Conservation (phyloP, 2,888 invertebrate species). For the Cotesia congregata region DNA sequence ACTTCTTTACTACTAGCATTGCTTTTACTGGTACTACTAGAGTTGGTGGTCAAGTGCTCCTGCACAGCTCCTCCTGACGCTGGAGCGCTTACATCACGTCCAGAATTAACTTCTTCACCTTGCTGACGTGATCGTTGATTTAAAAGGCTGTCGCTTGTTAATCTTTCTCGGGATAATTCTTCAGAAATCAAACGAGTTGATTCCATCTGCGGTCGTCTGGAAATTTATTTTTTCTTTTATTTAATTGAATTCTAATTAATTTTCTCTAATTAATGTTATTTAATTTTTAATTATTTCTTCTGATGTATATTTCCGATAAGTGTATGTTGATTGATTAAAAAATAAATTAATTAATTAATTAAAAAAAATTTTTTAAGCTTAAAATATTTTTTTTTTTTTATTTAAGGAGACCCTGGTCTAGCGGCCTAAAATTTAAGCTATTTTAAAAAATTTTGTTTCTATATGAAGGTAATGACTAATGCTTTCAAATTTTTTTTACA, state of each 20-base stretch:
- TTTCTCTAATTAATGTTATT: background rate
- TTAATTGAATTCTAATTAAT: background rate
- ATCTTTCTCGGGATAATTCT: constrained; percentile 61
- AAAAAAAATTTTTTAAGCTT: too few relatives aligned
- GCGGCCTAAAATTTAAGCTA: too few relatives aligned
- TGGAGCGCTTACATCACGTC: constrained; percentile 35
- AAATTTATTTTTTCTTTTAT: background rate
- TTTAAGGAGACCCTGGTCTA: too few relatives aligned
- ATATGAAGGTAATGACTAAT: too few relatives aligned
- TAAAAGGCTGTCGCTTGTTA: constrained; percentile 60
- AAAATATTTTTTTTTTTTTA: too few relatives aligned
- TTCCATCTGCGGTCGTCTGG: constrained; percentile 58
- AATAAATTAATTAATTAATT: too few relatives aligned
- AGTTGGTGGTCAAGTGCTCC: background rate
- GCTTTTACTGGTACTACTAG: background rate
- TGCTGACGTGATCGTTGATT: constrained; percentile 44
- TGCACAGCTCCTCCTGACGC: constrained; percentile 31
- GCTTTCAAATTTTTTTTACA: too few relatives aligned
- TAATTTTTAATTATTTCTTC: too few relatives aligned
- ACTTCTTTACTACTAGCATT: constrained; percentile 45
- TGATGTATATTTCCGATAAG: too few relatives aligned
- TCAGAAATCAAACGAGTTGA: constrained; percentile 61
- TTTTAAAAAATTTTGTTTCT: too few relatives aligned
- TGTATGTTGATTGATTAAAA: too few relatives aligned
- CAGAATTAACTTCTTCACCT: constrained; percentile 38